These are phyloP conservation scores for Drosophila rellima DNA, from an alignment of 2,888 invertebrate species.

Conservation along the genomic window DNA sequence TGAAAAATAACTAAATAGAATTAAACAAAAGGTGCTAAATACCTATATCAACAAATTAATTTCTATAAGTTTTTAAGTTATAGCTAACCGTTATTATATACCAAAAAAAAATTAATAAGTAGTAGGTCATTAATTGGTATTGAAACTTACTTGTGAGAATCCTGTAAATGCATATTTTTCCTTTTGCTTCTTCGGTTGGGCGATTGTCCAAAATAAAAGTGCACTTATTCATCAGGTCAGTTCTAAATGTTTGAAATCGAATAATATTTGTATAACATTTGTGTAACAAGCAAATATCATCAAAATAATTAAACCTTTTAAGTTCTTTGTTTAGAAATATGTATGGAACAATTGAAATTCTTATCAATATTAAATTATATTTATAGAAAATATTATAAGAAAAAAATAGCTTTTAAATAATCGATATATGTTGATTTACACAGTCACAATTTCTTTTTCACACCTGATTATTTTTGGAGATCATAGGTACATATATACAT, in stretches of 20 bases:
- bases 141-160: slow-evolving; percentile 53
- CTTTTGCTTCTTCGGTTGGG: slow-evolving; percentile 1
- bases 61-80: no score
- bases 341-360: neutral
- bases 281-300: neutral
- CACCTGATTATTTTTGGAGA: slow-evolving; percentile 19
- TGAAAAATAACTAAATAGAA: no score
- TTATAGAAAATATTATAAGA: neutral
- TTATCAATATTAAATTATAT: neutral
- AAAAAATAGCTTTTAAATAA: neutral
- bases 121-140: slow-evolving; percentile 2
- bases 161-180: slow-evolving; percentile 69
- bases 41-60: no score
- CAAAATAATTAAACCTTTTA: neutral
- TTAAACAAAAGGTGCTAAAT: no score
- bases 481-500: slow-evolving; percentile 1
- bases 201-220: neutral
- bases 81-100: no score
- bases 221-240: slow-evolving; percentile 10
- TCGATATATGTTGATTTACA: slow-evolving; percentile 2
- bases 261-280: slow-evolving; percentile 1
- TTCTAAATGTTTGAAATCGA: neutral
- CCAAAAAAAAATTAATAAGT: no score
- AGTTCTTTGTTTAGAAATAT: neutral
- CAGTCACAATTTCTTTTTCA: slow-evolving; percentile 1